These are phyloP conservation scores for Nipponia nippon DNA, from an alignment of 2,113 vertebrate species.

Conservation along the genomic window DNA sequence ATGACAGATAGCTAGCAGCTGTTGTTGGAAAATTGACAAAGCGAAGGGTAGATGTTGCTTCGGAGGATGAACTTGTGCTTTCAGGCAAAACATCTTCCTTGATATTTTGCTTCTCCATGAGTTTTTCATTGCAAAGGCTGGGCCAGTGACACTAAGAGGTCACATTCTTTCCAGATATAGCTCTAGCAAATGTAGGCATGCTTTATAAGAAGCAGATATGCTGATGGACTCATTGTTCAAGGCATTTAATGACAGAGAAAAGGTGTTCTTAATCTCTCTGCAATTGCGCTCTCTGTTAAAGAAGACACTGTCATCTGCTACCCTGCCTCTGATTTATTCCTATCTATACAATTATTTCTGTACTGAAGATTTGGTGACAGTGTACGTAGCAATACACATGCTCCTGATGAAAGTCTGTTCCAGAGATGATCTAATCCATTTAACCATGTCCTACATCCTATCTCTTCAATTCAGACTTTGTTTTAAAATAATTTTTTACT, in stretches of 20 bases:
- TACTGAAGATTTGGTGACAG: neutral
- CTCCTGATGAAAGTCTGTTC: neutral
- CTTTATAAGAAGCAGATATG: neutral
- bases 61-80: neutral
- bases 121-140: neutral
- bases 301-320: neutral
- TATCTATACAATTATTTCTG: neutral
- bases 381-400: neutral
- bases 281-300: neutral
- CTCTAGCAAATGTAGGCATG: neutral
- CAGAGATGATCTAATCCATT: neutral
- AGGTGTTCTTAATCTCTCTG: neutral
- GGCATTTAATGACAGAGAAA: neutral
- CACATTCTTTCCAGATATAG: neutral
- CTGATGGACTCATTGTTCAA: neutral
- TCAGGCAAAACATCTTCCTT: neutral
- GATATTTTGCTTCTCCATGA: neutral
- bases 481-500: neutral
- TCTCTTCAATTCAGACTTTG: conserved; percentile 17
- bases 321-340: neutral
- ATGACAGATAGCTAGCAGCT: conserved; percentile 59
- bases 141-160: neutral
- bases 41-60: neutral
- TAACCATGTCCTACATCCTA: neutral
- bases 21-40: conserved; percentile 42